A percentile compares a stretch with the other conserved stretches of the same genome.
Evolutionary conservation across 2,797 vertebrate species (phyloP).

Genomic region (Pantherophis alleghaniensis): DNA sequence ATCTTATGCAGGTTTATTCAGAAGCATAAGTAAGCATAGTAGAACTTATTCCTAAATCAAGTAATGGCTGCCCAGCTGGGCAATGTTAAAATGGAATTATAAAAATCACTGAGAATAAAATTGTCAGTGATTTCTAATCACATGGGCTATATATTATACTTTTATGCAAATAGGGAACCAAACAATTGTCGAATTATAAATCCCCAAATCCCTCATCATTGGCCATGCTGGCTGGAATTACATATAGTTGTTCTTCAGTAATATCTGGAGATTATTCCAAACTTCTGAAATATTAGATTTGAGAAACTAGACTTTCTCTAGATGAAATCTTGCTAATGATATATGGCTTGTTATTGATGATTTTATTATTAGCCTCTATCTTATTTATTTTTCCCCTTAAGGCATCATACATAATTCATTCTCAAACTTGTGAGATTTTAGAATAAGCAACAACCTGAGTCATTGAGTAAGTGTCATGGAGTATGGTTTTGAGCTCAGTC

Average conservation of each 20-base stretch:
- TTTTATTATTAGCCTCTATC: background rate
- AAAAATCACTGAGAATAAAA: background rate
- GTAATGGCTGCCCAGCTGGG: background rate
- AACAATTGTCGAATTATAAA: background rate
- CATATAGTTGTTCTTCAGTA: background rate
- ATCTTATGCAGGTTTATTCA: background rate
- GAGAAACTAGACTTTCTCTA: background rate
- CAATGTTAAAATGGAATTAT: background rate
- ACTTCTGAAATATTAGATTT: background rate
- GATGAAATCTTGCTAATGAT: background rate
- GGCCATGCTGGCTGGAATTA: background rate
- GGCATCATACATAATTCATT: background rate
- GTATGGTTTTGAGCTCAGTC: background rate
- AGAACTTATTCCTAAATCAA: background rate
- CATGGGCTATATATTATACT: background rate
- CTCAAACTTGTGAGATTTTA: background rate
- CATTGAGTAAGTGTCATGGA: background rate
- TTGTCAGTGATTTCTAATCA: background rate
- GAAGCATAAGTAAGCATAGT: background rate
- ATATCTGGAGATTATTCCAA: background rate
- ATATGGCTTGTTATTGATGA: background rate
- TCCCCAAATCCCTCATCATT: background rate
- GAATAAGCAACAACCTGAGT: background rate
- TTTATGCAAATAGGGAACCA: background rate
- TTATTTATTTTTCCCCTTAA: background rate